Percentiles rank a stretch among this genome's conserved stretches.
Conservation (phyloP, 64 coral and sea anemone species). For the Actinia equina region DNA sequence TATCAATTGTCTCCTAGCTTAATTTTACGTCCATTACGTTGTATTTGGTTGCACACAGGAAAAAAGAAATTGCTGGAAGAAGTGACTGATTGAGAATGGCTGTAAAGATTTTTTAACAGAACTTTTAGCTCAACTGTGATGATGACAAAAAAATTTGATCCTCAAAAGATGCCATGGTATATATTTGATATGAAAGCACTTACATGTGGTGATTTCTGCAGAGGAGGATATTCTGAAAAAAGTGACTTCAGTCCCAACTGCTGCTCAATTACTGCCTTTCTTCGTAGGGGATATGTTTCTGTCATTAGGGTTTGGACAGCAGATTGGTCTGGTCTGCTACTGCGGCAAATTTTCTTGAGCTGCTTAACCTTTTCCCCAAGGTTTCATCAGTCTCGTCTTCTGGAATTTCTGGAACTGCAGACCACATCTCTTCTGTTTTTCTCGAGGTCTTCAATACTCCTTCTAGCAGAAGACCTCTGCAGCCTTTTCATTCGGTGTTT, state of each 20-base stretch:
- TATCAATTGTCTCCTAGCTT: too few relatives aligned
- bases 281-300: slow-evolving; percentile 19
- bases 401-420: background rate
- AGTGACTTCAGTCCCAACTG: background rate
- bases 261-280: slow-evolving; percentile 4
- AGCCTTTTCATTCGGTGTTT: background rate
- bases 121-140: background rate
- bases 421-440: slow-evolving; percentile 21
- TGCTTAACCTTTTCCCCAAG: slow-evolving; percentile 28
- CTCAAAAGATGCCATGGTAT: background rate
- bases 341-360: slow-evolving; percentile 7
- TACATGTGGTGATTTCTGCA: slow-evolving; percentile 10
- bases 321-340: slow-evolving; percentile 10
- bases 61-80: too few relatives aligned
- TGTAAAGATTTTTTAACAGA: too few relatives aligned
- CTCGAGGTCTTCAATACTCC: background rate
- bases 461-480: background rate
- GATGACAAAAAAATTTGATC: background rate
- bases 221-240: background rate
- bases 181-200: background rate
- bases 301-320: background rate
- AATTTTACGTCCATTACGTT: too few relatives aligned
- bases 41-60: too few relatives aligned
- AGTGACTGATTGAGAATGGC: too few relatives aligned
- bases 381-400: slow-evolving; percentile 22